These are phyloP conservation scores for Catostylus mosaicus DNA, from an alignment of 30 jellyfish, hydroid and myxozoan species.

Conservation along the genomic window DNA sequence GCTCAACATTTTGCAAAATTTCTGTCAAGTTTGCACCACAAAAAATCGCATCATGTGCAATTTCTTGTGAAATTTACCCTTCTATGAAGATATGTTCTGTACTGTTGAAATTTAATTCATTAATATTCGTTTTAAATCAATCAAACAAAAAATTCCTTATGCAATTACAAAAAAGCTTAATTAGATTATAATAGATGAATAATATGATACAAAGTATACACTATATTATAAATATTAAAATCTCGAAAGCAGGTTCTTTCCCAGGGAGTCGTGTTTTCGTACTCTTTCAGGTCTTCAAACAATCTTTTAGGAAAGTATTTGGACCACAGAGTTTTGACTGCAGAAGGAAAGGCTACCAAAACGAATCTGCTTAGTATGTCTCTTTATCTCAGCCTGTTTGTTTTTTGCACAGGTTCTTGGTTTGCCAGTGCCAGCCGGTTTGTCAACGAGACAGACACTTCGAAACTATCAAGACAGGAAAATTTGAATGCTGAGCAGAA, in stretches of 20 bases:
- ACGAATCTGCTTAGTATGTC: not conserved
- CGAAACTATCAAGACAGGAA: not conserved
- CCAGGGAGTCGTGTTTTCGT: no score
- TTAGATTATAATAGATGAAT: no score
- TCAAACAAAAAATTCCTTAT: not conserved
- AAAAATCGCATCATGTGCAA: no score
- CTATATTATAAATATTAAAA: no score
- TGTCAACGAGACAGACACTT: conserved; percentile 9
- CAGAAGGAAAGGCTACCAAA: not conserved
- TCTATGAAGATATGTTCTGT: not conserved
- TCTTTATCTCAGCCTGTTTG: not conserved
- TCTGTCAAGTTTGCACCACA: no score
- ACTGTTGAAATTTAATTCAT: not conserved
- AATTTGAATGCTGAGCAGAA: not conserved
- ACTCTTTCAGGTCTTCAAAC: no score
- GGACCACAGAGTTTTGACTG: not conserved
- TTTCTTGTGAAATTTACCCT: not conserved
- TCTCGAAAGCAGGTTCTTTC: not conserved
- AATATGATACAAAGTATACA: not conserved
- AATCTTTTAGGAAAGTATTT: not conserved
- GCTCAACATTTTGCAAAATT: not conserved
- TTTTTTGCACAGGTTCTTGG: conserved; percentile 24
- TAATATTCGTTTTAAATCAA: not conserved
- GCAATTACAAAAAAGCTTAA: not conserved
- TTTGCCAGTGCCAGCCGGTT: conserved; percentile 39